phyloP scores from a whole-genome alignment of 2,797 vertebrate species.

The Zenarchopterus dispar region DNA sequence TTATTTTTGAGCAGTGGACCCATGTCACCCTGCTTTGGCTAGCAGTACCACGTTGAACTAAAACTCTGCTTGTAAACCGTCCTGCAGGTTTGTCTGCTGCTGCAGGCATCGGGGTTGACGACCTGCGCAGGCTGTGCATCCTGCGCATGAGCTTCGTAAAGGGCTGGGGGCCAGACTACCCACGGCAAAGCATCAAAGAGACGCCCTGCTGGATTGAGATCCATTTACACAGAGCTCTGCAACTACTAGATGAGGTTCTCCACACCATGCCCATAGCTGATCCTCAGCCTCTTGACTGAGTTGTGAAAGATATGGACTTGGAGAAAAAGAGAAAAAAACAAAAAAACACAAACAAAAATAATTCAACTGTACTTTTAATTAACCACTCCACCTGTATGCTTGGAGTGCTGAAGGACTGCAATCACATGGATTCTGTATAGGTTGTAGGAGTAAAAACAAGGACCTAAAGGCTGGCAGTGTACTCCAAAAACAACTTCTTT shows the following conservation, averaged over 20 bases:
- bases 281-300: conserved; percentile 94
- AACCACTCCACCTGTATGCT: conserved; percentile 48
- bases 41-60: conserved; percentile 20
- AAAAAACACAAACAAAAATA: conserved; percentile 4
- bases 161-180: conserved; percentile 97
- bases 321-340: background rate
- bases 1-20: too few species aligned
- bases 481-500: conserved; percentile 37
- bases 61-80: conserved; percentile 9
- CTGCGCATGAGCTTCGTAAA: conserved; percentile 98
- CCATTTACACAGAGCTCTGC: conserved; percentile 93
- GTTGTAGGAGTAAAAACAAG: conserved; percentile 33
- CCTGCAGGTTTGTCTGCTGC: conserved; percentile 91
- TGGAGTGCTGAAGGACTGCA: conserved; percentile 41
- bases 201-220: conserved; percentile 98
- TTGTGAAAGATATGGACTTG: conserved; percentile 33
- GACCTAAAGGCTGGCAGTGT: conserved; percentile 37
- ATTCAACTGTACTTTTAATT: conserved; percentile 40
- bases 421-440: conserved; percentile 41
- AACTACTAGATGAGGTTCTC: conserved; percentile 96
- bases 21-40: background rate
- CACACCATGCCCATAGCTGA: conserved; percentile 98
- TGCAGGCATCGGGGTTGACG: conserved; percentile 94
- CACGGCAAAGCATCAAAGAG: conserved; percentile 96
- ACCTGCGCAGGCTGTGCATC: conserved; percentile 95